Evolutionary conservation across 2,113 vertebrate genomes (phyloP).

Genomic region (Machaerirhynchus nigripectus): DNA sequence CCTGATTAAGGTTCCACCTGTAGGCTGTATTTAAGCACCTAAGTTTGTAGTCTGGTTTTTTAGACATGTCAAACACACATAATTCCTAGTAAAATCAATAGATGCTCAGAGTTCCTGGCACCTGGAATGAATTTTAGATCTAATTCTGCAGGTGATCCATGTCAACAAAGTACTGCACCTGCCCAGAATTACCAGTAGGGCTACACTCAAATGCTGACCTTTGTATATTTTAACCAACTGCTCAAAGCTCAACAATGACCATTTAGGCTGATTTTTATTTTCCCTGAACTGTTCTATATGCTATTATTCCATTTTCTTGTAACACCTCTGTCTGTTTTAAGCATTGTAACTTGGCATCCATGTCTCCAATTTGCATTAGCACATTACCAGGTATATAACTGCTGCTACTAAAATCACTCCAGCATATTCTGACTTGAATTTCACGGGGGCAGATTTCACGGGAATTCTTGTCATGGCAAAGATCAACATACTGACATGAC

Average conservation of each 20-base stretch:
- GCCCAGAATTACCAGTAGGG: background rate
- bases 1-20: background rate
- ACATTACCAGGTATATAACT: background rate
- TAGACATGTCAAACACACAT: background rate
- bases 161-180: background rate
- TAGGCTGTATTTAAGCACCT: background rate
- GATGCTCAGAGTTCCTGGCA: background rate
- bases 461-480: background rate
- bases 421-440: background rate
- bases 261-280: fast-evolving
- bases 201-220: background rate
- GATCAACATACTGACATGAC: background rate
- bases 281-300: background rate
- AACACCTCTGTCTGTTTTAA: background rate
- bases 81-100: background rate
- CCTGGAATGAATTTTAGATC: background rate
- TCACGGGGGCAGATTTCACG: background rate
- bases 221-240: background rate
- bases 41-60: background rate
- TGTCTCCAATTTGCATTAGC: background rate
- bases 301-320: background rate
- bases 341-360: background rate
- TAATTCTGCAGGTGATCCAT: background rate
- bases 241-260: background rate
- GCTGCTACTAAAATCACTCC: background rate